phyloP scores from a whole-genome alignment of 1,140 invertebrate species.

The Calephelis virginiensis region DNA sequence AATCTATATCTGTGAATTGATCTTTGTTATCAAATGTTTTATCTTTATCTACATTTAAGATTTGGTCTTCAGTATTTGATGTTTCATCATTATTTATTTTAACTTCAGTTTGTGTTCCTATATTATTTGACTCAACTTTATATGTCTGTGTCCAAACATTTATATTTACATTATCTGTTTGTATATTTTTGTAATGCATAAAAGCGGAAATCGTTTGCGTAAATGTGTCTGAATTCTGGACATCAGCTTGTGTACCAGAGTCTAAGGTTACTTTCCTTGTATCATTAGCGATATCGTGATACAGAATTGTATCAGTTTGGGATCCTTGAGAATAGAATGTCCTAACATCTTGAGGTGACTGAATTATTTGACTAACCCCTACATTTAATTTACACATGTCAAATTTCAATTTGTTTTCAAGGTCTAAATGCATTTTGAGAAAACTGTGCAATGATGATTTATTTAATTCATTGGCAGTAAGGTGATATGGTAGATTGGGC shows the following conservation, averaged over 20 bases:
- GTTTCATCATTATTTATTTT: slow-evolving; percentile 40
- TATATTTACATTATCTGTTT: slow-evolving; percentile 46
- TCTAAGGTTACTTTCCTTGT: slow-evolving; percentile 64
- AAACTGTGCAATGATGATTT: slow-evolving; percentile 54
- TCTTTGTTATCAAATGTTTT: slow-evolving; percentile 28
- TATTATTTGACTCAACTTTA: slow-evolving; percentile 45
- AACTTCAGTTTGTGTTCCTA: slow-evolving; percentile 42
- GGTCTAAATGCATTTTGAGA: slow-evolving; percentile 64
- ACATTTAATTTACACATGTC: slow-evolving; percentile 57
- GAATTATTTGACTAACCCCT: slow-evolving; percentile 57
- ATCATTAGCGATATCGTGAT: slow-evolving; percentile 58
- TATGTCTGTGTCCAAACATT: slow-evolving; percentile 57
- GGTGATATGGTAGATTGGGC: slow-evolving; percentile 49
- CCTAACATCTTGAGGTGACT: slow-evolving; percentile 57
- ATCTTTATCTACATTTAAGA: slow-evolving; percentile 18
- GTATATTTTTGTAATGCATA: slow-evolving; percentile 56
- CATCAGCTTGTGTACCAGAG: slow-evolving; percentile 54
- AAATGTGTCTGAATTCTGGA: slow-evolving; percentile 51
- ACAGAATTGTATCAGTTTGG: slow-evolving; percentile 68
- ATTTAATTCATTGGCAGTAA: slow-evolving; percentile 43
- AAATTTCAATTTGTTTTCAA: slow-evolving; percentile 64
- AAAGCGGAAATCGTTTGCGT: slow-evolving; percentile 63
- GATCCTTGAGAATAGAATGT: slow-evolving; percentile 57
- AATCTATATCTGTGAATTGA: slow-evolving; percentile 17
- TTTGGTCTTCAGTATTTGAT: slow-evolving; percentile 35